Evolutionary conservation across 2,113 vertebrate species (phyloP).

Genomic region (Xenotilapia caudafasciata): DNA sequence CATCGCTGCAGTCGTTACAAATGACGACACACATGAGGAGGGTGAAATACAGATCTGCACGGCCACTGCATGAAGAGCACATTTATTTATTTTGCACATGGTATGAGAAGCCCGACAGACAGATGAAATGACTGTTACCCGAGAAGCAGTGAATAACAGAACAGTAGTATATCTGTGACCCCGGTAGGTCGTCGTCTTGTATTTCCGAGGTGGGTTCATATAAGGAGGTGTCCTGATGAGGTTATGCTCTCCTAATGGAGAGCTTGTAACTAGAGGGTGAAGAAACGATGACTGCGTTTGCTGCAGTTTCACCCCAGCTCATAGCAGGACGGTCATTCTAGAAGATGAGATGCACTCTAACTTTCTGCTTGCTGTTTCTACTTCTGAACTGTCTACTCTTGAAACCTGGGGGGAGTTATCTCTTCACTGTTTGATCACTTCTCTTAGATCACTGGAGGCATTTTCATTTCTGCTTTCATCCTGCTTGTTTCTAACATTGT

Average conservation of each 20-base stretch:
- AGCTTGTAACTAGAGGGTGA: background rate
- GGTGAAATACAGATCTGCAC: background rate
- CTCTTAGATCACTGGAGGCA: background rate
- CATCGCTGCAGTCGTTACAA: background rate
- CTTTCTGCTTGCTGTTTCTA: background rate
- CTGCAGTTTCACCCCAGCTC: background rate
- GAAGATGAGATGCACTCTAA: background rate
- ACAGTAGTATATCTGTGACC: background rate
- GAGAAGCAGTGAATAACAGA: background rate
- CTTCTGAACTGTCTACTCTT: background rate
- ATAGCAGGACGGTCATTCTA: background rate
- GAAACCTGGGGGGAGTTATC: background rate
- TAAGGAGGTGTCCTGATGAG: background rate
- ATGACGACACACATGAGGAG: background rate
- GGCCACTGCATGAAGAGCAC: background rate
- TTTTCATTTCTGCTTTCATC: background rate
- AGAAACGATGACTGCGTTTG: background rate
- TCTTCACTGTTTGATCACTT: background rate
- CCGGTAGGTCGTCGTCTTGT: background rate
- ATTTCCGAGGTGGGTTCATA: background rate
- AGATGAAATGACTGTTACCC: background rate
- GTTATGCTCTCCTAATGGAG: background rate
- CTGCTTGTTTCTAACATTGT: background rate
- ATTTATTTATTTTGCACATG: background rate
- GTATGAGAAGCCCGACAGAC: background rate